Conservation (phyloP, 2,113 vertebrate genomes). For the Monarcha castaneiventris region DNA sequence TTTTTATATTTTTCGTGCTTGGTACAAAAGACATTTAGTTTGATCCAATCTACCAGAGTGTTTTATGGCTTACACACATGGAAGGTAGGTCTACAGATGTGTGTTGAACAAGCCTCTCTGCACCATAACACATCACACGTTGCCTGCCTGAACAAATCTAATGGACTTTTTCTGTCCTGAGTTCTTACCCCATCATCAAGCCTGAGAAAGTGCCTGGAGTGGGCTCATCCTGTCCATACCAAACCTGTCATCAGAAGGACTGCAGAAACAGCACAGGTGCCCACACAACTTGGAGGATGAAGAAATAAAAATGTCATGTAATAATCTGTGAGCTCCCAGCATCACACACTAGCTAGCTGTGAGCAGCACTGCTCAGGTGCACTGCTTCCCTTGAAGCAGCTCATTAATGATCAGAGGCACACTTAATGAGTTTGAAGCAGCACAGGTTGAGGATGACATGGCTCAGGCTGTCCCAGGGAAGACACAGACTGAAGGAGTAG, state of each 20-base stretch:
- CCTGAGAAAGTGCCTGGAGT: neutral
- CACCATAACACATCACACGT: accelerated
- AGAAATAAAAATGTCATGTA: neutral
- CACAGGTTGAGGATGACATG: neutral
- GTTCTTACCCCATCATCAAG: neutral
- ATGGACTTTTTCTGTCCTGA: neutral
- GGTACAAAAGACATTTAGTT: neutral
- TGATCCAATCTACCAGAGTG: neutral
- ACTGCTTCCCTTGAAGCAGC: neutral
- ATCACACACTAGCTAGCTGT: neutral
- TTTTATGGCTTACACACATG: neutral
- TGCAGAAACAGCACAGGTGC: neutral
- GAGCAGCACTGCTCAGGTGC: neutral
- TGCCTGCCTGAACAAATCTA: neutral
- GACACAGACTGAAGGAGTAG: neutral
- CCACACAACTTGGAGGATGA: neutral
- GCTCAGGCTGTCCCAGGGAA: neutral
- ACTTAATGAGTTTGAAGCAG: neutral
- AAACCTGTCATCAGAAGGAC: neutral
- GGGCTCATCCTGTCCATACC: neutral
- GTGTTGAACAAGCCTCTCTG: neutral
- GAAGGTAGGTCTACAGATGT: neutral
- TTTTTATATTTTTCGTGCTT: neutral
- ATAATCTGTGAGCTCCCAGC: neutral
- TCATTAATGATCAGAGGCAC: neutral